Evolutionary conservation across 2,113 vertebrate species (phyloP).

Genomic region (Tapirus terrestris): DNA sequence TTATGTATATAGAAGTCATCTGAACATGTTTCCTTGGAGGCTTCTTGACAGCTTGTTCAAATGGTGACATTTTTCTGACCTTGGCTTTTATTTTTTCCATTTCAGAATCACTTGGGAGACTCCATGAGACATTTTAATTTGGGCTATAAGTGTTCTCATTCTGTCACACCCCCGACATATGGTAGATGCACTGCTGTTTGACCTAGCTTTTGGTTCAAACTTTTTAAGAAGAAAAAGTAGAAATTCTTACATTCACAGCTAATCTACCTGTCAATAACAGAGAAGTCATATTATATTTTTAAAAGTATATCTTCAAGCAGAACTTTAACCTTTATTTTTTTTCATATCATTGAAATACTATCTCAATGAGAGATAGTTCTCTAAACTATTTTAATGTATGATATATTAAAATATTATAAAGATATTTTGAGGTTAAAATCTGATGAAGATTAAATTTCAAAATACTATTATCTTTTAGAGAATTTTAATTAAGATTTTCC

Average conservation of each 20-base stretch:
- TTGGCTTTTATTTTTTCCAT: constrained; percentile 62
- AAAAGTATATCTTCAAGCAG: background rate
- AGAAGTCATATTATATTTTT: background rate
- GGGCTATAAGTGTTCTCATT: constrained; percentile 70
- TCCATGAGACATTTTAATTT: constrained; percentile 69
- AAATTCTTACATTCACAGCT: constrained; percentile 14
- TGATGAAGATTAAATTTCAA: background rate
- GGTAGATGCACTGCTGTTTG: background rate
- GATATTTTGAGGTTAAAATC: background rate
- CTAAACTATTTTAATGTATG: background rate
- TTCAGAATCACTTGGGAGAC: constrained; percentile 62
- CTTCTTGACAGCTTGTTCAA: constrained; percentile 64
- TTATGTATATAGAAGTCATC: constrained; percentile 34
- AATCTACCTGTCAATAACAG: constrained; percentile 57
- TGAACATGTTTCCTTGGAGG: constrained; percentile 13
- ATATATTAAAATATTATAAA: background rate
- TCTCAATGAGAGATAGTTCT: background rate
- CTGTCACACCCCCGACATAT: constrained; percentile 58
- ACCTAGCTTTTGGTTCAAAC: constrained; percentile 48
- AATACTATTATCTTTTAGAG: background rate
- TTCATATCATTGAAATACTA: background rate
- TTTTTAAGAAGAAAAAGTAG: constrained; percentile 41
- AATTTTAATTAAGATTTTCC: background rate
- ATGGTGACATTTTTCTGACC: constrained; percentile 53
- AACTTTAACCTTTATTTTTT: background rate